Conservation (phyloP, 2,797 vertebrate species). For the Sciaenops ocellatus region DNA sequence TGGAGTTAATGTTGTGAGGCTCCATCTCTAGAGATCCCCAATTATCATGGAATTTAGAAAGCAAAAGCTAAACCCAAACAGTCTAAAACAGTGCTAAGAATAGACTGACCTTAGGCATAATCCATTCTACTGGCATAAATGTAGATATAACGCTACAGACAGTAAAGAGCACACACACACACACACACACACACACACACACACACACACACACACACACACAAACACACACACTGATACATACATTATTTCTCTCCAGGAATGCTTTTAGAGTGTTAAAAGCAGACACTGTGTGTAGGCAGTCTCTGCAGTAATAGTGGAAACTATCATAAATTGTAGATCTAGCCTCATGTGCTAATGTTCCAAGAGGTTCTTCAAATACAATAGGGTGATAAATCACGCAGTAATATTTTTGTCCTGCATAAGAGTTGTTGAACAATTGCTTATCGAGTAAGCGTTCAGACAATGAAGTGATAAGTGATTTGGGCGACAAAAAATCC, state of each 20-base stretch:
- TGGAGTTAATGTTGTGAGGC: slow-evolving; percentile 73
- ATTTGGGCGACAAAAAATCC: slow-evolving; percentile 7
- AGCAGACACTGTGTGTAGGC: slow-evolving; percentile 59
- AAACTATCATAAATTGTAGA: slow-evolving; percentile 77
- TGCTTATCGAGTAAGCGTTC: slow-evolving; percentile 17
- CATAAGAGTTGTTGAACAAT: slow-evolving; percentile 20
- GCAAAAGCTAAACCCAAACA: slow-evolving; percentile 81
- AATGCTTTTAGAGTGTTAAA: slow-evolving; percentile 81
- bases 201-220: slow-evolving; percentile 10
- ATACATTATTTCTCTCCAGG: slow-evolving; percentile 67
- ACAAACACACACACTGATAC: slow-evolving; percentile 41
- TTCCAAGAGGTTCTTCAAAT: slow-evolving; percentile 47
- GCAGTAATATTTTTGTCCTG: slow-evolving; percentile 45
- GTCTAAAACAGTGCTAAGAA: slow-evolving; percentile 80
- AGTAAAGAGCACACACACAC: slow-evolving; percentile 41
- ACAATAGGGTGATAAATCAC: slow-evolving; percentile 51
- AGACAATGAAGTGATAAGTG: not conserved
- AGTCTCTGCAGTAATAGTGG: slow-evolving; percentile 73
- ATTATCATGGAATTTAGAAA: slow-evolving; percentile 88
- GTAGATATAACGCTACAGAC: slow-evolving; percentile 65
- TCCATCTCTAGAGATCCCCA: slow-evolving; percentile 81
- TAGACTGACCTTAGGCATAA: slow-evolving; percentile 81
- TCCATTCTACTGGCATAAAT: slow-evolving; percentile 70
- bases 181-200: slow-evolving; percentile 25
- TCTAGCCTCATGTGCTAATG: slow-evolving; percentile 42